Base-by-base conservation (phyloP, 2,888 invertebrate genomes). In the Tillus elongatus region DNA sequence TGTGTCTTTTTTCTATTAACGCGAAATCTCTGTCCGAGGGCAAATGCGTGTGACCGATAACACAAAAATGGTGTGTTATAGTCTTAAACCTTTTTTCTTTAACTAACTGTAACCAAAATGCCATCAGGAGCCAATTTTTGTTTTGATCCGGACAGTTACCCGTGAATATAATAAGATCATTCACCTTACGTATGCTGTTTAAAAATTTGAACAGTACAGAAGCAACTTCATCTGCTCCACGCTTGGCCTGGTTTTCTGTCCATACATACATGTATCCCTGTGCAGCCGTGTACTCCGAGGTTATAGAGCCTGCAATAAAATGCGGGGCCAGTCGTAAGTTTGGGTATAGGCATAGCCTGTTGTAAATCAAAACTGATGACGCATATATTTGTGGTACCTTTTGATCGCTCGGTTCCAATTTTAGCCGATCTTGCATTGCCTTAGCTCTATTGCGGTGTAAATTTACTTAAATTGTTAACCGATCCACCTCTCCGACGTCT, bases 341-440 rank as follows among this genome's bases (percentile, higher is more conserved):
- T 19, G n/a, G 24, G 24, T 6, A 19, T n/a, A 19, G 24, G 24
- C 24, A 19, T 19, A 19, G 24, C 24, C 24, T 19, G 24, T n/a
- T 19, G 24, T 19, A 19, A n/a, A n/a, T 19, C 24, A n/a, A 19
- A 19, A 8, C 6, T 8, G n/a, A 19, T 14, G 14, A 37, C 40
- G 15, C 24, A 19, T n/a, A n/a, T n/a, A 16, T 9, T 27, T 8
- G 35, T 13, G 15, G 13, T 30, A 15, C 11, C 15, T 37, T 27
- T 3, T 35, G 29, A 4, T 15, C 14, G 9, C 31, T 30, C 12
- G 37, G 30, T 24, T 36, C 40, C 4, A 2, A 13, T 35, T 41
- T 41, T 3, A 43, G 29, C 19, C 37, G 16, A 24, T 33, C 27
- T 41, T 43, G 40, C 40, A 43, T 43, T 19, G 34, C 43, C 13